A percentile compares a stretch with the other conserved stretches of the same genome.
Conservation (phyloP, 2,113 vertebrate genomes). For the Felis catus region F.catus_Fca126_mat1.0 CM031419.1:213891501-213892000, state of each 20-base stretch:
- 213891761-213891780: neutral
- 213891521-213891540: neutral
- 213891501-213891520: neutral
- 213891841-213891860: neutral
- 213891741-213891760: neutral
- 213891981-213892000: neutral
- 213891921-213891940: neutral
- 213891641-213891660: neutral
- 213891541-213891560: neutral
- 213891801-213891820: neutral
- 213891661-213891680: neutral
- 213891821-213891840: neutral
- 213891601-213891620: neutral
- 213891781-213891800: neutral
- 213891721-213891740: neutral
- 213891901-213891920: too few relatives aligned
- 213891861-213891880: neutral
- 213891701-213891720: neutral
- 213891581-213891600: neutral
- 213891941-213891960: neutral
- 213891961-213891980: neutral
- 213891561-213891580: neutral
- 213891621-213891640: neutral
- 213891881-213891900: neutral
- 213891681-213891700: neutral